A percentile compares a stretch with the other conserved stretches of the same genome.
Conservation (phyloP, 2,797 vertebrate genomes). For the Enoplosus armatus region DNA sequence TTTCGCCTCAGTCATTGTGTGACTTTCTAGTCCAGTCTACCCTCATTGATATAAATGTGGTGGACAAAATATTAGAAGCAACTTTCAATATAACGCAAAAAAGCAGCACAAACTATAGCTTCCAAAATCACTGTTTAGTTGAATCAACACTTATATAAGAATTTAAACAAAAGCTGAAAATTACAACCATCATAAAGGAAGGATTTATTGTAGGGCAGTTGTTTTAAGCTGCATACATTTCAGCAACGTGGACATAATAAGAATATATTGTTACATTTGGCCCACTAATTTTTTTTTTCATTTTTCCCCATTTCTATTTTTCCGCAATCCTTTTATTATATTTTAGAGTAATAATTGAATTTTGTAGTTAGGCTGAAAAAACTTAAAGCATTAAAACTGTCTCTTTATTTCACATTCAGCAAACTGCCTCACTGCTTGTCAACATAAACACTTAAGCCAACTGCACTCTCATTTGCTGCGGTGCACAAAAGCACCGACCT, state of each 20-base stretch:
- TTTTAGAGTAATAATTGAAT: not conserved
- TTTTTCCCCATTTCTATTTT: not conserved
- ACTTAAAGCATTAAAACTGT: not conserved
- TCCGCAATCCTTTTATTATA: not conserved
- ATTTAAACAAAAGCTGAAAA: not conserved
- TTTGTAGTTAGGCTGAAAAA: not conserved
- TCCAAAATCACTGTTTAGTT: not conserved
- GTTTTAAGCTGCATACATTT: not conserved
- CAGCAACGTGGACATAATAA: not conserved
- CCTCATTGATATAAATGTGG: not conserved
- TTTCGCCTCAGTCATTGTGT: not conserved
- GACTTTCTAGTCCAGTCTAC: not conserved
- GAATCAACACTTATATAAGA: not conserved
- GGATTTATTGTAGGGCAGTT: not conserved
- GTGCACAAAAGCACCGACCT: not conserved
- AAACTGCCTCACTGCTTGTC: not conserved
- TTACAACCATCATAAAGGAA: not conserved
- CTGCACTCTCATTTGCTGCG: not conserved
- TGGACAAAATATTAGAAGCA: conserved; percentile 2
- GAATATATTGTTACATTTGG: not conserved
- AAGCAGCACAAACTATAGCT: not conserved
- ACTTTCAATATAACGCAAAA: not conserved
- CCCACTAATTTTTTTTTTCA: not conserved
- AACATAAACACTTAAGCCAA: not conserved
- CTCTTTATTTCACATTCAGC: not conserved